A percentile compares a stretch with the other conserved stretches of the same genome.
These are phyloP conservation scores for Boulengeromyrus knoepffleri DNA, from an alignment of 2,113 vertebrate species.

Conservation along the genomic window DNA sequence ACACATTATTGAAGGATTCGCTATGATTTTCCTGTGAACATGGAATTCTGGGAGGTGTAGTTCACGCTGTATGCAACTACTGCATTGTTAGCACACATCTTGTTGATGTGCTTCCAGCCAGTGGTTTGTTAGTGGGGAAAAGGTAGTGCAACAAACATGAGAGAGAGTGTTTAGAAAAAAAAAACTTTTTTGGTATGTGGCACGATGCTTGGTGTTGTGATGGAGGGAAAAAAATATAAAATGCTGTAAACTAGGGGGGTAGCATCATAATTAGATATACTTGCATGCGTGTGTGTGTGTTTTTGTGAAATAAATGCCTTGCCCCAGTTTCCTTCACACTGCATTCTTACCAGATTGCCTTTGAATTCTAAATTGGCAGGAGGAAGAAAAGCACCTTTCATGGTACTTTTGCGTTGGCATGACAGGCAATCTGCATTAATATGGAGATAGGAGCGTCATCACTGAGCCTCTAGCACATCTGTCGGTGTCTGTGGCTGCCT, in stretches of 20 bases:
- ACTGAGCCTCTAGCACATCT: constrained; percentile 42
- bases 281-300: not conserved
- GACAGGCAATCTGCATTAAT: not conserved
- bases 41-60: not conserved
- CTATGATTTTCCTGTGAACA: not conserved
- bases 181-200: not conserved
- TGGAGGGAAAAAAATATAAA: not conserved
- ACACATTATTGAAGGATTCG: not conserved
- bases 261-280: not conserved
- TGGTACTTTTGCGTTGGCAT: not conserved
- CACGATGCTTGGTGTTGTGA: not conserved
- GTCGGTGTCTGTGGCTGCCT: constrained; percentile 47
- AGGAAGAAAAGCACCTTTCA: not conserved
- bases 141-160: not conserved
- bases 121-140: not conserved
- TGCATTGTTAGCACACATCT: not conserved
- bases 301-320: not conserved
- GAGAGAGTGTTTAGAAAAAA: not conserved
- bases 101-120: not conserved
- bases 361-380: not conserved
- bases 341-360: not conserved
- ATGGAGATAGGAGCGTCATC: constrained; percentile 2
- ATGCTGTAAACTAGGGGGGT: not conserved
- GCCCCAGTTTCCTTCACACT: not conserved
- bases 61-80: not conserved